Conservation (phyloP, 2,797 vertebrate genomes). For the Microctenopoma stevenorrisi region DNA sequence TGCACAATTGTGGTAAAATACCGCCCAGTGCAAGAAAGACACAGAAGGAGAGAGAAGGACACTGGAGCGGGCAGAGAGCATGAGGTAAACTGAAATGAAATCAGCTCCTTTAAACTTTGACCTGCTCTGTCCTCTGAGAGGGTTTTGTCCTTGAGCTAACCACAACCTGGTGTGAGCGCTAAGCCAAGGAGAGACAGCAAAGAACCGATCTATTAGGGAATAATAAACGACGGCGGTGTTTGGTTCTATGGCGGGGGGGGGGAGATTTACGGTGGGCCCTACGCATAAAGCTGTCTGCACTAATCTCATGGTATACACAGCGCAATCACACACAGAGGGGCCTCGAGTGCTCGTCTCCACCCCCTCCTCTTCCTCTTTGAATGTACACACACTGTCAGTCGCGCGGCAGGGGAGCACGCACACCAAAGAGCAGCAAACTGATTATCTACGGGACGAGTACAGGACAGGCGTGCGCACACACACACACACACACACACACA, state of each 20-base stretch:
- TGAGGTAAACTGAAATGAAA: constrained; percentile 44
- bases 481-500: neutral
- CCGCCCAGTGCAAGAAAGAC: constrained; percentile 12
- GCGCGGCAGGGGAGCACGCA: constrained; percentile 45
- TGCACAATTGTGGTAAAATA: constrained; percentile 43
- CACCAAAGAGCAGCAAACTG: constrained; percentile 49
- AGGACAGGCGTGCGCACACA: constrained; percentile 4
- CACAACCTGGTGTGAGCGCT: constrained; percentile 48
- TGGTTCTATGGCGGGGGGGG: constrained; percentile 43
- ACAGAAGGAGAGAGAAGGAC: constrained; percentile 30
- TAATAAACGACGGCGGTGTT: constrained; percentile 65
- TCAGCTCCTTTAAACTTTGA: constrained; percentile 55
- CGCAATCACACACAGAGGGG: constrained; percentile 66
- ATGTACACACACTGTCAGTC: constrained; percentile 74
- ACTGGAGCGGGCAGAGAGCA: constrained; percentile 30
- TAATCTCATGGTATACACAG: constrained; percentile 79
- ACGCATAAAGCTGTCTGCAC: constrained; percentile 77
- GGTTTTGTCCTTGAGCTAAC: constrained; percentile 59
- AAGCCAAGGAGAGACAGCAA: constrained; percentile 45
- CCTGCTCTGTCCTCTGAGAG: constrained; percentile 36
- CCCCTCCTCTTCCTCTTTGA: constrained; percentile 26
- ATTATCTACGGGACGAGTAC: constrained; percentile 39
- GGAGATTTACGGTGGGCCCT: constrained; percentile 64
- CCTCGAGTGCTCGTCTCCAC: constrained; percentile 11
- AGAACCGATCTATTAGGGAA: constrained; percentile 68